These are phyloP conservation scores for Leptoclinus maculatus DNA, from an alignment of 2,797 vertebrate genomes.

Conservation along the genomic window DNA sequence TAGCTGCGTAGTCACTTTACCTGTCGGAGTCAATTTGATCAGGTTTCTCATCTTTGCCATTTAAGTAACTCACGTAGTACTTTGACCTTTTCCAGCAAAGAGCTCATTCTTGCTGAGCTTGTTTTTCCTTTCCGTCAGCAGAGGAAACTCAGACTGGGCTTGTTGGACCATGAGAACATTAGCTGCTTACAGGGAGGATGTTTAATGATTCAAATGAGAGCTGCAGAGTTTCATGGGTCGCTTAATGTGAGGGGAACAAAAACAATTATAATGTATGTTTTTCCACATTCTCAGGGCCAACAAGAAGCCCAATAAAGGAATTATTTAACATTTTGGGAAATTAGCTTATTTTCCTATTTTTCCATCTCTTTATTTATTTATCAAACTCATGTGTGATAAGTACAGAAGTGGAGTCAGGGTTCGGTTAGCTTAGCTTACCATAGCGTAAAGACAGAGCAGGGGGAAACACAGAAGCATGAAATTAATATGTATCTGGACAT, in stretches of 20 bases:
- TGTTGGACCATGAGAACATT: constrained; percentile 24
- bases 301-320: neutral
- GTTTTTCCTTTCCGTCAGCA: constrained; percentile 60
- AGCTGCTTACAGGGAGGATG: constrained; percentile 3
- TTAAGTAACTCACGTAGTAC: constrained; percentile 28
- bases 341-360: neutral
- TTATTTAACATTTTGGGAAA: neutral
- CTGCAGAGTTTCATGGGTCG: constrained; percentile 18
- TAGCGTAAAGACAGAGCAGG: neutral
- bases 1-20: neutral
- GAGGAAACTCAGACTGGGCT: constrained; percentile 13
- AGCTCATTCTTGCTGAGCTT: constrained; percentile 47
- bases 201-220: constrained; percentile 63
- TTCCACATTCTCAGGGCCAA: neutral
- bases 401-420: neutral
- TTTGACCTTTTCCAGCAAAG: constrained; percentile 50
- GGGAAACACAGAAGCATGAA: neutral
- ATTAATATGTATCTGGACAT: neutral
- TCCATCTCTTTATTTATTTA: neutral
- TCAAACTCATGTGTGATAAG: neutral
- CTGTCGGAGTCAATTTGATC: constrained; percentile 6
- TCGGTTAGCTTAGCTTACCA: neutral
- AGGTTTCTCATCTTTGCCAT: constrained; percentile 14
- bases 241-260: neutral
- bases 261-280: neutral